These are phyloP conservation scores for Solenopsis invicta DNA, from an alignment of 1,140 invertebrate species.

Conservation along the genomic window DNA sequence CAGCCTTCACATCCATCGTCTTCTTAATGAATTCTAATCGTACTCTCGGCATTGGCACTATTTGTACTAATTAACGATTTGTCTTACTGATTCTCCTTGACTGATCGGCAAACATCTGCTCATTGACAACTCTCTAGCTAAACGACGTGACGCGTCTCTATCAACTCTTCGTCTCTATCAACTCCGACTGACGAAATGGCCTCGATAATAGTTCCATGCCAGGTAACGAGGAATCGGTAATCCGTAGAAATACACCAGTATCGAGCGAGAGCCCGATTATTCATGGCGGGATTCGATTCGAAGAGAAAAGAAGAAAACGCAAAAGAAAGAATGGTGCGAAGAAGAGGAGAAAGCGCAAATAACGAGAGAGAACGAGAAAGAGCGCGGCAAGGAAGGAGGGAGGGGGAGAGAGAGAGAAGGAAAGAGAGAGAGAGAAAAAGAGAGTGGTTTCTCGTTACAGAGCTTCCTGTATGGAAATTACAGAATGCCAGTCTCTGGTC, in stretches of 20 bases:
- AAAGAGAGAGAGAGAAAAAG: conserved; percentile 27
- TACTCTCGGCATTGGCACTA: neutral
- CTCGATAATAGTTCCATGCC: conserved; percentile 13
- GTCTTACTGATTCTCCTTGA: conserved; percentile 1
- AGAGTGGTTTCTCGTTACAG: conserved; percentile 82
- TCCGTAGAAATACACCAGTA: conserved; percentile 62
- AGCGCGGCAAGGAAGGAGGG: conserved; percentile 5
- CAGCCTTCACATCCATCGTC: neutral
- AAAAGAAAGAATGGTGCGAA: conserved; percentile 38
- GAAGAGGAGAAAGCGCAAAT: conserved; percentile 20
- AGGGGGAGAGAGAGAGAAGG: conserved; percentile 37
- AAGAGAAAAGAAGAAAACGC: conserved; percentile 16
- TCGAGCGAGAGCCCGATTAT: conserved; percentile 60
- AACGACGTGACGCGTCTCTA: neutral
- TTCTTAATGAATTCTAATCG: neutral
- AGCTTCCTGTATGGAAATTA: conserved; percentile 86
- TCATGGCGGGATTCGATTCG: conserved; percentile 38
- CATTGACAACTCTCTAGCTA: neutral
- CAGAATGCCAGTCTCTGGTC: conserved; percentile 72
- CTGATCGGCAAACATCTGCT: neutral
- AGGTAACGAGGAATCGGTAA: conserved; percentile 72
- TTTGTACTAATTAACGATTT: conserved; percentile 18
- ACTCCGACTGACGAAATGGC: neutral
- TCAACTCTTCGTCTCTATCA: neutral
- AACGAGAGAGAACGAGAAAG: conserved; percentile 8